Evolutionary conservation across 2,113 vertebrate species (phyloP), one percentile per base, ranked within the genome.

Genomic region (Spea multiplicata): DNA sequence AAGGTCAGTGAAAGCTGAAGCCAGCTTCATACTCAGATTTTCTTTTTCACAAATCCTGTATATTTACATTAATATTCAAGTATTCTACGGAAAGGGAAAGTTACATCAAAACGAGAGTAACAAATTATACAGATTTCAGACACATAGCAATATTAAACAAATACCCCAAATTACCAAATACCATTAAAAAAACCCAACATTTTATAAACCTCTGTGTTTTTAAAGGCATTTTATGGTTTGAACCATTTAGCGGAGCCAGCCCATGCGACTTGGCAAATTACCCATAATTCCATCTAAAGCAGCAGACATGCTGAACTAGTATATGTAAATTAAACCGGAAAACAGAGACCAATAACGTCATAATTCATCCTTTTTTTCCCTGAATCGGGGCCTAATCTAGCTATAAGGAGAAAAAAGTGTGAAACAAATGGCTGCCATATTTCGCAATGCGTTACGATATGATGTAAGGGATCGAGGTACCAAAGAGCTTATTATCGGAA

Each of bases 1-100:
- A 9, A 8, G 83, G 74, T 81, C 81, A 83, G 86, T 81, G 74
- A 88, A 86, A 87, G 86, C 82, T 77, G 82, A 0, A 74, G 85
- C 66, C 84, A 88, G 84, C 85, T 83, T 86, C 81, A 83, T 85
- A 76, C 83, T 86, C 87, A 85, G 84, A 84, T 87, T 85, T 85
- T 83, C 83, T 83, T 0, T 87, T 88, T 88, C 85, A 90, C 82
- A 89, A 85, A 87, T 83, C 71, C 57, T 76, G 84, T 87, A 86
- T 88, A 88, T 86, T 86, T 86, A 89, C 85, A 88, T 83, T 84
- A 86, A 87, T 86, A 88, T 88, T 90, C 86, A 90, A 89, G 85
- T 90, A 88, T 87, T 83, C 85, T 83, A 87, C 84, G 2, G 55
- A 59, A 13, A 59, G 10, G 48, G 61, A 49, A 59, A 53, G 14